Evolutionary conservation across 2,797 vertebrate species (phyloP), one percentile per base, ranked within the genome.

Genomic region (Parambassis ranga): DNA sequence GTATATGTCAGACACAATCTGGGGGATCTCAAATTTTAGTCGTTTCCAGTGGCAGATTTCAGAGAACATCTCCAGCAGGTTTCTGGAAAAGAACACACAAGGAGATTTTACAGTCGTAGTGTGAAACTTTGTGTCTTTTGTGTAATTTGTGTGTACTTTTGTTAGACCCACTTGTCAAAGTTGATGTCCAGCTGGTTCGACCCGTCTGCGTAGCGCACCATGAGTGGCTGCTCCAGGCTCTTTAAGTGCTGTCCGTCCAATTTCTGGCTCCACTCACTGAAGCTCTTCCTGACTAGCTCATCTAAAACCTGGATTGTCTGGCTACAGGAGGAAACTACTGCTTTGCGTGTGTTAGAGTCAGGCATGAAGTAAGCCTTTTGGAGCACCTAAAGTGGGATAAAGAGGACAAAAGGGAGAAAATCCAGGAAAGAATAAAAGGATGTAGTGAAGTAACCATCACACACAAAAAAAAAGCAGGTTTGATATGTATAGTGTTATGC

Each of bases 11-110:
- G 66, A 43, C 48, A 93, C 90, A 0, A 81, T 88, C 71, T 92
- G 93, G 0, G 95, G 95, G 2, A 92, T 90, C 82, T 96, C 95
- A 27, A 92, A 94, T 14, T 84, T 87, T 14, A 93, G 84, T 16
- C 81, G 84, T n/a, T 95, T 92, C 96, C 95, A 97, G 84, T 92
- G 94, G 32, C 92, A 75, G 30, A 94, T 90, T 84, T 97, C 95
- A 75, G 85, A 87, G 65, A 96, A 94, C 55, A 95, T 72, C 38
- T 85, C 87, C 68, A 93, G 73, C 28, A 96, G 78, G 43, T 82
- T 47, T 65, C 96, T 97, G 66, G 15, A 56, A 7, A 27, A 50
- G 5, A 56, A 66, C 49, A 58, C 2, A 31, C 4, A 57, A n/a
- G n/a, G n/a, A n/a, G n/a, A n/a, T n/a, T n/a, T n/a, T n/a, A n/a